Percentiles rank a stretch among this genome's conserved stretches.
These are phyloP conservation scores for Cerceris ruficornis DNA, from an alignment of 2,888 invertebrate species.

Conservation along the genomic window DNA sequence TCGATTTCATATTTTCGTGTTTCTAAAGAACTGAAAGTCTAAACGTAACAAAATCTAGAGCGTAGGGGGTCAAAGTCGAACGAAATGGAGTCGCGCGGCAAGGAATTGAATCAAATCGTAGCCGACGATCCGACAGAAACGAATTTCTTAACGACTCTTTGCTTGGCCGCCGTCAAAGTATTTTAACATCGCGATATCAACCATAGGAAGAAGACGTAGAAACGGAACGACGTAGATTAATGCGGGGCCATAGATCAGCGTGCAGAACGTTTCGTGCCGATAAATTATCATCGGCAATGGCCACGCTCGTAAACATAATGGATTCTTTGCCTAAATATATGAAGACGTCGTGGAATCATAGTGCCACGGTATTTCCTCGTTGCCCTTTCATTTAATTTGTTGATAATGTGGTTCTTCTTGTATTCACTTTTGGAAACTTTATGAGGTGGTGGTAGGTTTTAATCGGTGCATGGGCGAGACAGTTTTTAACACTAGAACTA, in stretches of 20 bases:
- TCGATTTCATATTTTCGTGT: too few species aligned
- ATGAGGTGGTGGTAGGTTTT: too few species aligned
- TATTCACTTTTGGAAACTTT: too few species aligned
- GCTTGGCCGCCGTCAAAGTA: not conserved
- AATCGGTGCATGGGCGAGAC: too few species aligned
- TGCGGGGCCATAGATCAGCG: conserved; percentile 42
- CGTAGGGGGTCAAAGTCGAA: not conserved
- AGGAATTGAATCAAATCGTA: not conserved
- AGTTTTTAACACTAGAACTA: too few species aligned
- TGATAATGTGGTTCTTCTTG: too few species aligned
- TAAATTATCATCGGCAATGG: conserved; percentile 44
- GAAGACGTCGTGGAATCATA: not conserved
- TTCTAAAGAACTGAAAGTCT: too few species aligned
- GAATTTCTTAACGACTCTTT: conserved; percentile 2
- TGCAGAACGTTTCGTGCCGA: conserved; percentile 24
- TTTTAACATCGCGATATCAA: conserved; percentile 5
- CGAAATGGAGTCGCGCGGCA: not conserved
- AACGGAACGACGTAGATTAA: conserved; percentile 37
- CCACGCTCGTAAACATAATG: conserved; percentile 34
- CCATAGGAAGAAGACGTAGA: conserved; percentile 1
- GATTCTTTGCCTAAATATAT: conserved; percentile 34
- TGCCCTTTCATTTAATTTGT: too few species aligned
- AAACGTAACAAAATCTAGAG: too few species aligned
- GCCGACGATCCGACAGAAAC: not conserved
- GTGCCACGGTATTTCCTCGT: too few species aligned